A percentile compares a stretch with the other conserved stretches of the same genome.
Evolutionary conservation across 1,140 invertebrate genomes (phyloP).

Genomic region (Drosophila pallidifrons): DNA sequence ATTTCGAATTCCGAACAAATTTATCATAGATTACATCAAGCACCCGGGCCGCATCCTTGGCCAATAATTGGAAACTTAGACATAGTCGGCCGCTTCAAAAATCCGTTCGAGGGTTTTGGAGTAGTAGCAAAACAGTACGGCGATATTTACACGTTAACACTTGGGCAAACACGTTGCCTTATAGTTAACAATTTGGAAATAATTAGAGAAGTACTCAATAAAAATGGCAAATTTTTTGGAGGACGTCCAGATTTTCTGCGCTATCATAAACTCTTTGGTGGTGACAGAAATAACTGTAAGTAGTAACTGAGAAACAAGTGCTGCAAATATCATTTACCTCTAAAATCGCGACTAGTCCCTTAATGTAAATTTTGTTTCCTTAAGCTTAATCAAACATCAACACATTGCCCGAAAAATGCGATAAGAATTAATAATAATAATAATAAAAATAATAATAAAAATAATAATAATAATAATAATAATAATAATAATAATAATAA

Average conservation of each 20-base stretch:
- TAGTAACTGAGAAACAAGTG: constrained; percentile 48
- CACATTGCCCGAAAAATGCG: no score
- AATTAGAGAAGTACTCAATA: constrained; percentile 92
- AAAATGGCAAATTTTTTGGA: constrained; percentile 92
- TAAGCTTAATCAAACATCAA: no score
- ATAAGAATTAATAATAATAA: no score
- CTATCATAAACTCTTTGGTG: constrained; percentile 90
- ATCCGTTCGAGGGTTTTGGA: constrained; percentile 90
- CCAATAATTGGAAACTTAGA: constrained; percentile 91
- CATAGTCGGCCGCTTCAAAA: constrained; percentile 87
- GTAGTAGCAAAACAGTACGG: constrained; percentile 90
- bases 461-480: no score
- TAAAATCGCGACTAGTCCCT: no score
- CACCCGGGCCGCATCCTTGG: constrained; percentile 88
- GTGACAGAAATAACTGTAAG: constrained; percentile 92
- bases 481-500: no score
- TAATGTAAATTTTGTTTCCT: no score
- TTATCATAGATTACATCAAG: constrained; percentile 54
- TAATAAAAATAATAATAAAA: no score
- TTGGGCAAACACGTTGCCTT: constrained; percentile 90
- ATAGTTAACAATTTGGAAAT: constrained; percentile 91
- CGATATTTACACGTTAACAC: constrained; percentile 90
- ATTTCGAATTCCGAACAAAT: constrained; percentile 18
- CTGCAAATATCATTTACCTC: no score
- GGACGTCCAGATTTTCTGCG: constrained; percentile 92